Evolutionary conservation across 1,140 invertebrate genomes (phyloP).

Genomic region (Vollenhovia emeryi): DNA sequence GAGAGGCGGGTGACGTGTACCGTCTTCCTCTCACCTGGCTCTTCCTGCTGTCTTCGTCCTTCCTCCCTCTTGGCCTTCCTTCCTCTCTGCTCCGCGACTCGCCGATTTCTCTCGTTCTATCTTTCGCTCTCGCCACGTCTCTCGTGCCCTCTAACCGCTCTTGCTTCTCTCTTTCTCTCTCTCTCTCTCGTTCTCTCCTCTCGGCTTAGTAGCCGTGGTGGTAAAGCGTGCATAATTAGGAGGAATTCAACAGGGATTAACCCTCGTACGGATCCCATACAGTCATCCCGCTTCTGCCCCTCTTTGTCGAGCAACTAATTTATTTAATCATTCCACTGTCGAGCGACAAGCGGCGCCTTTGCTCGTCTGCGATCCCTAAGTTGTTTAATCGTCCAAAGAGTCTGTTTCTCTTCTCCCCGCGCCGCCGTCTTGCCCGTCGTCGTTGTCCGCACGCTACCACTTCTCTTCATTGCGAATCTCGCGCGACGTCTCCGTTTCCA

Average conservation of each 20-base stretch:
- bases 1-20: conserved; percentile 7
- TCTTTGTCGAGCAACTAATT: conserved; percentile 84
- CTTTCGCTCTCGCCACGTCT: conserved; percentile 12
- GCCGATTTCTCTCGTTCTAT: conserved; percentile 51
- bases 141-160: conserved; percentile 10
- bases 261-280: conserved; percentile 82
- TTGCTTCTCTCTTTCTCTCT: too few relatives aligned
- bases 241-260: conserved; percentile 84
- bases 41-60: conserved; percentile 10
- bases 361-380: conserved; percentile 72
- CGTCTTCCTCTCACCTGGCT: conserved; percentile 24
- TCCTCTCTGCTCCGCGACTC: conserved; percentile 38
- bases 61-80: conserved; percentile 40
- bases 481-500: conserved; percentile 27
- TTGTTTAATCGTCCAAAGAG: conserved; percentile 79
- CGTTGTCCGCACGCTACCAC: conserved; percentile 11
- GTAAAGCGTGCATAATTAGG: conserved; percentile 85
- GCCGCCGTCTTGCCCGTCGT: conserved; percentile 18
- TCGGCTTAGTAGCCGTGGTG: conserved; percentile 78
- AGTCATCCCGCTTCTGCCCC: conserved; percentile 81
- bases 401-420: conserved; percentile 65
- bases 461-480: conserved; percentile 55
- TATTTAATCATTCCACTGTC: conserved; percentile 82
- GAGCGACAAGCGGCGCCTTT: conserved; percentile 79
- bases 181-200: conserved; percentile 23